Evolutionary conservation across 2,888 invertebrate species (phyloP).

Genomic region (Petrophora chlorosata): DNA sequence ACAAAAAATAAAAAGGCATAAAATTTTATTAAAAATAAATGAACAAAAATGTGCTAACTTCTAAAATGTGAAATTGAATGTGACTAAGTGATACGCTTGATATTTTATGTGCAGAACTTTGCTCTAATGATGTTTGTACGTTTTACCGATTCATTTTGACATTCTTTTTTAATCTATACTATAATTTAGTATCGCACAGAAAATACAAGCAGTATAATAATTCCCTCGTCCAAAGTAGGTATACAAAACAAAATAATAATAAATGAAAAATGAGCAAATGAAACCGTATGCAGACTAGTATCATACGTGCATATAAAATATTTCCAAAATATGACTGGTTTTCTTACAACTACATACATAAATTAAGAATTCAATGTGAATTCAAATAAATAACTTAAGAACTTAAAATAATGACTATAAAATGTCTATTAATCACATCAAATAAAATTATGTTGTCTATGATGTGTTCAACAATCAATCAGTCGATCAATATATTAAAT

Average conservation of each 20-base stretch:
- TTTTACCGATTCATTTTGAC: background rate
- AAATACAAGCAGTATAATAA: conserved; percentile 43
- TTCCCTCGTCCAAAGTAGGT: conserved; percentile 41
- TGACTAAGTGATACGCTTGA: conserved; percentile 48
- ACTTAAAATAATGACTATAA: conserved; percentile 46
- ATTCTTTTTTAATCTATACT: conserved; percentile 4
- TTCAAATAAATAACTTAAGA: conserved; percentile 49
- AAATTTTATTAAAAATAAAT: conserved; percentile 63
- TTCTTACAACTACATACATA: conserved; percentile 37
- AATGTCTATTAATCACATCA: conserved; percentile 48
- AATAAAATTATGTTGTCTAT: conserved; percentile 34
- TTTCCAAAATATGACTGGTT: conserved; percentile 34
- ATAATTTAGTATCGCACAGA: conserved; percentile 38
- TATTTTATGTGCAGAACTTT: conserved; percentile 50
- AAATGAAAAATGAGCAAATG: conserved; percentile 56
- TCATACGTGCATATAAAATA: conserved; percentile 61
- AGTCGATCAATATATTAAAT: conserved; percentile 69
- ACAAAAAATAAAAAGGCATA: conserved; percentile 55
- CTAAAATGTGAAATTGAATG: conserved; percentile 54
- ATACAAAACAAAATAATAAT: conserved; percentile 45
- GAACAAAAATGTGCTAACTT: conserved; percentile 46
- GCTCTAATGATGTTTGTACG: background rate
- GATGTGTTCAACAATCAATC: conserved; percentile 64
- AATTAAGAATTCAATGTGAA: conserved; percentile 59
- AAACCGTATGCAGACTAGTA: conserved; percentile 61